Base-by-base conservation (phyloP, 2,797 vertebrate species). In the Acanthis flammea region DNA sequence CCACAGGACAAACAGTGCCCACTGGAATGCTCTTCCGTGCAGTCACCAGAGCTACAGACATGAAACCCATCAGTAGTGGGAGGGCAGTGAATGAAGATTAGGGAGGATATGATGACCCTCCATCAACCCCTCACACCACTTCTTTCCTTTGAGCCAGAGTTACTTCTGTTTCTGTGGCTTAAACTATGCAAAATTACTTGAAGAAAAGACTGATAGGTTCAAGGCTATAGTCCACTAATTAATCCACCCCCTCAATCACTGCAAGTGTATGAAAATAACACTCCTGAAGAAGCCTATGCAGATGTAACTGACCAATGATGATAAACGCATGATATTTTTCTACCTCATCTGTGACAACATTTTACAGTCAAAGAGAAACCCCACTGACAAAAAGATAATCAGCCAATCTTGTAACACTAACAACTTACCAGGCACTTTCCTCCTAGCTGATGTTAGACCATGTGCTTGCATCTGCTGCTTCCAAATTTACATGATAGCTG, bases 31-130 rank as follows among this genome's bases (percentile, higher is more conserved):
- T 73, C 44, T 68, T 55, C 28, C 28, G 27, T 4, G 31, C 17
- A 30, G 47, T 3, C 55, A 83, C 7, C 6, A 16, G 35, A 80
- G 18, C 35, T 55, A 35, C n/a, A 48, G 35, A 85, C 12, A 53
- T 0, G 0, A 80, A 51, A 17, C 23, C 15, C 12, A 16, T 3
- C 15, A 19, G 4, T 5, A 37, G 14, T 3, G 2, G 6, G 8
- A 57, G 7, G 7, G 37, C 25, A 68, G 7, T 18, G 37, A 72
- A 53, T 4, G 9, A 33, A 25, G 28, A 73, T 11, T 1, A 63
- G 12, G 16, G 6, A 67, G 14, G 18, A 42, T 17, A 22, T 2
- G 2, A 62, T 5, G 12, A 87, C 12, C 2, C 6, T 44, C 18
- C 28, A 33, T 21, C 9, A 82, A 53, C 4, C 8, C 51, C 47